Base-by-base conservation (phyloP, 1,140 invertebrate genomes). In the Drosophila grimshawi region DNA sequence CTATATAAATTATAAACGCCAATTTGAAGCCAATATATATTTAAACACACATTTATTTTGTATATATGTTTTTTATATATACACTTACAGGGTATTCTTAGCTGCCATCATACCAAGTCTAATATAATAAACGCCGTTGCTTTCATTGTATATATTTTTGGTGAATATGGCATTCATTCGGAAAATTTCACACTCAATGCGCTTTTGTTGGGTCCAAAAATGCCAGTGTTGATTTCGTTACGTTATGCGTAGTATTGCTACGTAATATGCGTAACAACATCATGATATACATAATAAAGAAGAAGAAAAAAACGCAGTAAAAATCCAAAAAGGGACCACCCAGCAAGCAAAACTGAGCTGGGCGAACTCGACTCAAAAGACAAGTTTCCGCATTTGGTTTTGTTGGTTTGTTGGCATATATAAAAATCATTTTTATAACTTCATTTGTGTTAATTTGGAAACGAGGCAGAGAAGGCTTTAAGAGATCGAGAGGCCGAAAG, bases 351-450 rank as follows among this genome's bases (percentile, higher is more conserved):
- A 33, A 43, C 46, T 46, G 19, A 37, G 37, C 43, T 19, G 19
- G 19, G 19, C 48, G 46, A 76, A 45, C 53, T 60, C 61, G 51
- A 46, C 48, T 57, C 61, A 55, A 70, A 77, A 89, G 86, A 91
- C 88, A 88, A 91, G 88, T 91, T 91, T 80, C 88, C 80, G 80
- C 80, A 90, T 90, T 91, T 91, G 77, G 81, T 60, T 66, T 74
- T 62, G 80, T 77, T 65, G 66, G 56, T 61, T 62, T 62, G 59
- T 60, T 83, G 65, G 76, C 74, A 74, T 83, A 89, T 89, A 88
- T 88, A 89, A 88, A 88, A 89, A 89, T 91, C 69, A 91, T 77
- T 91, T 91, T 91, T 91, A 91, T 91, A 91, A 91, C 88, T 91
- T 91, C 80, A 91, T 91, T 91, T 89, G 86, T 79, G 80, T 89